Base-by-base conservation (phyloP, 2,113 vertebrate species). In the Acanthisitta chloris region DNA sequence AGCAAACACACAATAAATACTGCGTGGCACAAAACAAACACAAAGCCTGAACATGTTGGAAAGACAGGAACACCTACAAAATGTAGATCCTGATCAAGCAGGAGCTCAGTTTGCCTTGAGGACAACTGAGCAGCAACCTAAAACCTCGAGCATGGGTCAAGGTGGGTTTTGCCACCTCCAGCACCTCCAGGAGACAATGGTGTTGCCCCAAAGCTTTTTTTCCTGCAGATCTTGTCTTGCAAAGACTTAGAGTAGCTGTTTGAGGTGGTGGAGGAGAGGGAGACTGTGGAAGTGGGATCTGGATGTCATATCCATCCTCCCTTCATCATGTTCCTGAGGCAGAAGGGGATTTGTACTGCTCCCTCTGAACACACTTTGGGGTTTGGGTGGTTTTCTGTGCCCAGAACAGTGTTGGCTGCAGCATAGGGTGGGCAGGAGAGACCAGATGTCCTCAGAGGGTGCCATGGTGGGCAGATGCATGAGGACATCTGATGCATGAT, bases 1-100 rank as follows among this genome's bases (percentile, higher is more conserved):
- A 61, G 74, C 79, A 51, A 91, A 48, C 59, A 46, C 85, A 59
- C 93, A 71, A 83, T 78, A 93, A 96, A 96, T 55, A 93, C 55
- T 4, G 14, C 0, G 25, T 28, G 25, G 58, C 86, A 51, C 38
- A 95, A 77, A 94, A 92, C 82, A 94, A 96, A 94, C 54, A 69
- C n/a, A 19, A 51, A 21, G 14, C 33, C 52, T 52, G 85, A 73
- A 69, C 6, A 2, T 1, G 40, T 19, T 76, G 78, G 23, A 10
- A 81, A 77, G 26, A 1, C 43, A 71, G 61, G 2, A 73, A 49
- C 59, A 73, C 45, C 64, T 70, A 29, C 66, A 15, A 24, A 88
- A 62, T 10, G 36, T 17, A 24, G 38, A 18, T 70, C 58, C 49
- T 8, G 6, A 14, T 31, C 29, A 20, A 67, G 42, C 5, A 12